phyloP scores from a whole-genome alignment of 2,797 vertebrate species.

The Paguma larvata region DNA sequence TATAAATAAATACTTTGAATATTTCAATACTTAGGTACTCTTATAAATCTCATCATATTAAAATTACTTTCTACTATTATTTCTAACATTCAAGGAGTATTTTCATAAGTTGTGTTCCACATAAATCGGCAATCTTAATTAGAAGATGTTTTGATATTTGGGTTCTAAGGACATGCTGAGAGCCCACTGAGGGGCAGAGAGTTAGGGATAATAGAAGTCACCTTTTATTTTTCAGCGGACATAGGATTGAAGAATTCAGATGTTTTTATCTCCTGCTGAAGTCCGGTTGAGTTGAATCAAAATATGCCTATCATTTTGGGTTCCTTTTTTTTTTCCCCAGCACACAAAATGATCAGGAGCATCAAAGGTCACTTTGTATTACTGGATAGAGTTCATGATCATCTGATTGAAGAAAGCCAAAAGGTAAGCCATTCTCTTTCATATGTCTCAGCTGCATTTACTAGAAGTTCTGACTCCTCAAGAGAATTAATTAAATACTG shows the following conservation, averaged over 20 bases:
- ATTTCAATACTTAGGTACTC: not conserved
- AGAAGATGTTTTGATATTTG: not conserved
- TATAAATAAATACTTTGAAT: not conserved
- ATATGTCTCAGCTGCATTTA: not conserved
- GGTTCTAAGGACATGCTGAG: not conserved
- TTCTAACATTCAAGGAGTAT: not conserved
- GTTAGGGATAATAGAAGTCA: not conserved
- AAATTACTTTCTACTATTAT: constrained; percentile 12
- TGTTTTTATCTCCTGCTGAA: not conserved
- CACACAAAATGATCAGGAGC: not conserved
- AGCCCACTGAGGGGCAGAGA: not conserved
- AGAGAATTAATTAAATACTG: not conserved
- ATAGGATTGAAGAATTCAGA: not conserved
- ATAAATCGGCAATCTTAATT: constrained; percentile 34
- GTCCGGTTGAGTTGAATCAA: not conserved
- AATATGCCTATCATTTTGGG: not conserved
- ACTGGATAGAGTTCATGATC: not conserved
- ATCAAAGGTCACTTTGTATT: not conserved
- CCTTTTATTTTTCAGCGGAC: constrained; percentile 48
- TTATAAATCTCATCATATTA: not conserved
- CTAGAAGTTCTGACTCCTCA: not conserved
- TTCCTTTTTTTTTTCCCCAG: not conserved
- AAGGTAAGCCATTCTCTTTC: not conserved
- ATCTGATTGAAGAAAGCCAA: not conserved
- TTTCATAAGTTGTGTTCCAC: not conserved